Evolutionary conservation across 2,888 invertebrate species (phyloP), one percentile per base, ranked within the genome.

Genomic region (Diabrotica balteata): DNA sequence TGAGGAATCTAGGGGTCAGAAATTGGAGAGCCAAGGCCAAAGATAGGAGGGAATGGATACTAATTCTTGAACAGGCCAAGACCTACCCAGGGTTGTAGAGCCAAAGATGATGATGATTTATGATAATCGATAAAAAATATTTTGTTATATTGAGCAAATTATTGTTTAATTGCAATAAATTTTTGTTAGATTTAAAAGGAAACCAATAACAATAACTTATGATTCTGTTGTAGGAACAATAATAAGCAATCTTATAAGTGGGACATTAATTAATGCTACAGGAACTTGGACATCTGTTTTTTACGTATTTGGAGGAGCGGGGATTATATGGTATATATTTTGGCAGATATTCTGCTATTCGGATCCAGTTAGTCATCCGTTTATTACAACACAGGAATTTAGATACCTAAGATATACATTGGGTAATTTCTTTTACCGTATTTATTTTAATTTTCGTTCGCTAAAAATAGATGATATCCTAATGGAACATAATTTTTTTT

Each of bases 231-330:
- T 55, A 80, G 81, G 81, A 67, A 90, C 90, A 0, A 88, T 91
- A 9, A 83, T 90, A 61, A 89, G 90, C 1, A 90, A 89, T 62
- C 81, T 87, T 0, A 70, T 92, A 2, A 92, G 92, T 4, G 93
- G 93, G 0, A 79, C 90, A 8, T 85, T 94, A 7, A 88, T 93
- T 60, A 87, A 90, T 71, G 85, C 88, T 59, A 86, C 88, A 8
- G 86, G 87, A 2, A 89, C 90, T 17, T 94, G 93, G 93, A 87
- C 90, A 8, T 88, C 90, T 0, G 93, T 94, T 1, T 95, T 94
- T 83, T 94, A 94, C 78, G 86, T 93, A 32, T 94, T 94, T 79
- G 94, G 94, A n/a, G 86, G 86, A 5, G 77, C 92, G 8, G 93
- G 93, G 10, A 84, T 92, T 4, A 58, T 92, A 0, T 94, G 93